These are phyloP conservation scores for Apamea sordens DNA, from an alignment of 2,888 invertebrate genomes.

Conservation along the genomic window DNA sequence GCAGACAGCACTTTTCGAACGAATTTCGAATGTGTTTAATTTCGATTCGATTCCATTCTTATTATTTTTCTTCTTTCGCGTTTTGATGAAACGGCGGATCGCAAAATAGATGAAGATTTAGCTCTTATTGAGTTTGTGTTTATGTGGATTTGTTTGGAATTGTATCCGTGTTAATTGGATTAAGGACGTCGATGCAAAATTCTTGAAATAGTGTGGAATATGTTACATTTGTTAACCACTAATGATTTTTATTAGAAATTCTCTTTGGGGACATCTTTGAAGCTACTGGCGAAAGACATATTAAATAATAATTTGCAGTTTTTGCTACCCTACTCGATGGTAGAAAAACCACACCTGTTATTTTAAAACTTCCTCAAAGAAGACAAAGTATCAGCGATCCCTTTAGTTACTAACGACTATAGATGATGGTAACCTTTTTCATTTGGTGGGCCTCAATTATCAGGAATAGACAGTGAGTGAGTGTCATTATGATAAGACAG, in stretches of 20 bases:
- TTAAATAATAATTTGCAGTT: background rate
- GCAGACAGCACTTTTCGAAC: conserved; percentile 55
- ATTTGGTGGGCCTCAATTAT: background rate
- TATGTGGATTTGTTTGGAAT: conserved; percentile 21
- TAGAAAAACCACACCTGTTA: background rate
- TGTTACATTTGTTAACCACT: background rate
- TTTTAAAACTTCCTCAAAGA: background rate
- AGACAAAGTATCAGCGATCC: background rate
- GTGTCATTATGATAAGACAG: no score
- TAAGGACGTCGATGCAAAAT: background rate
- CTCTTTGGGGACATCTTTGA: background rate
- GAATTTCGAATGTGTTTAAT: conserved; percentile 66
- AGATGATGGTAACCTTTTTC: background rate
- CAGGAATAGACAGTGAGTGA: background rate
- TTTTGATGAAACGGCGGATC: conserved; percentile 52
- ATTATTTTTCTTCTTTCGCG: conserved; percentile 63
- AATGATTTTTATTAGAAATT: background rate
- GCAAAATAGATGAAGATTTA: conserved; percentile 56
- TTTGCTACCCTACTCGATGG: background rate
- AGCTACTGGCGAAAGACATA: background rate
- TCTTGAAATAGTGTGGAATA: background rate
- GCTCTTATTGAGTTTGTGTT: conserved; percentile 39
- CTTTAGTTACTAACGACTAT: background rate
- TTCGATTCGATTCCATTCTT: conserved; percentile 64
- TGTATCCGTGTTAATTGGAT: conserved; percentile 22